Base-by-base conservation (phyloP, 2,888 invertebrate species). In the Achlya flavicornis region DNA sequence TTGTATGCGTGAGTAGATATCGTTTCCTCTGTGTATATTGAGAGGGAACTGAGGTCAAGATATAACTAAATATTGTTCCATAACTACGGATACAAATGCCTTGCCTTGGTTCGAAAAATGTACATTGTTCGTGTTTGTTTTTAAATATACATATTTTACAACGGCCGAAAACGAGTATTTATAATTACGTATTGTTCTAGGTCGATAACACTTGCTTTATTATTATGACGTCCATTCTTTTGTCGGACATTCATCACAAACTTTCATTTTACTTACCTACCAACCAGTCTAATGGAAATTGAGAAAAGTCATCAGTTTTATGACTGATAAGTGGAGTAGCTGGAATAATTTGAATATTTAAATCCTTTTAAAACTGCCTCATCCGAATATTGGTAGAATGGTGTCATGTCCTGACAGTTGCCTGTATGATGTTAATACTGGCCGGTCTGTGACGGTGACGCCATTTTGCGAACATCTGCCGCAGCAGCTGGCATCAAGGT, bases 401-500 rank as follows among this genome's bases (percentile, higher is more conserved):
- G 33, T 60, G 35, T 41, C n/a, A 26, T 7, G 41, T 41, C 41
- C 35, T 67, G 69, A 62, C 66, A 71, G 66, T 70, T 69, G 61
- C 64, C 74, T 77, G 75, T 75, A 71, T 77, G 72, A 75, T 75
- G 71, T 66, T 66, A 71, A 70, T 72, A 67, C 63, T 63, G 68
- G 16, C 63, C 63, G 68, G 16, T 60, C 26, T 64, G 65, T 82
- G 35, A 26, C 26, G 35, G 35, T 35, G 84, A 83, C 83, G 83
- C 66, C 82, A 84, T 62, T 63, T 62, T 70, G 68, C 62, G 67
- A 66, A 75, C 85, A 85, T 85, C 85, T 85, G 83, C 80, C 75
- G 69, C 58, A 76, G 79, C 85, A 85, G 83, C 82, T 84, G 85
- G 75, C 72, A 57, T 65, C 79, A 83, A 85, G 83, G 82, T 78